Evolutionary conservation across 1,140 invertebrate genomes (phyloP), one percentile per base, ranked within the genome.

Genomic region (Goniozus legneri): DNA sequence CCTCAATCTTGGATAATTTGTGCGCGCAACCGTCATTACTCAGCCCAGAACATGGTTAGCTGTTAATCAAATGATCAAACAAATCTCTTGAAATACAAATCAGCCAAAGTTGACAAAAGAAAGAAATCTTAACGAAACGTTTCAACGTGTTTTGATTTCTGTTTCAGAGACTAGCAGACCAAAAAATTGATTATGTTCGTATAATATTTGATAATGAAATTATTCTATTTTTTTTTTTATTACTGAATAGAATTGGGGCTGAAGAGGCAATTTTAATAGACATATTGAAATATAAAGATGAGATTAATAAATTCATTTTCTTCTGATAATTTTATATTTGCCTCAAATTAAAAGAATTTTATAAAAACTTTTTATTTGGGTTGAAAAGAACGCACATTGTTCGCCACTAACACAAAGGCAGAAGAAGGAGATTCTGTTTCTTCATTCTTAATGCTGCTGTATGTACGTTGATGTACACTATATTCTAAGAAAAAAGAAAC

Each of bases 131-230:
- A 52, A 62, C 52, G 45, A 59, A 52, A 65, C 64, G 68, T 69
- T 64, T 53, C 56, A 57, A 71, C 64, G 68, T 71, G 65, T 73
- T 71, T 69, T 76, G 72, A 73, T 76, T 76, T 76, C 71, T 76
- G 73, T 76, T 76, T 69, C 73, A 76, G 73, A 76, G 65, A 71
- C 68, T 72, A 73, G 65, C 65, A 64, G 64, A 71, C 56, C 56
- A 53, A 66, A n/a, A n/a, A n/a, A 65, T 68, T 54, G 62, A 60
- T 66, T 62, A 56, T 61, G 56, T 57, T 60, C 54, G 53, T 48
- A 56, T 6, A 27, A 6, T 27, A 27, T 27, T 10, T 6, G 10
- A 27, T 27, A 27, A 10, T 27, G 4, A 6, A 27, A 27, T 27
- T 27, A 10, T 27, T 27, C 4, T 27, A 27, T 27, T 58, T 58